Evolutionary conservation across 2,113 vertebrate species (phyloP).

Genomic region (Upupa epops): DNA sequence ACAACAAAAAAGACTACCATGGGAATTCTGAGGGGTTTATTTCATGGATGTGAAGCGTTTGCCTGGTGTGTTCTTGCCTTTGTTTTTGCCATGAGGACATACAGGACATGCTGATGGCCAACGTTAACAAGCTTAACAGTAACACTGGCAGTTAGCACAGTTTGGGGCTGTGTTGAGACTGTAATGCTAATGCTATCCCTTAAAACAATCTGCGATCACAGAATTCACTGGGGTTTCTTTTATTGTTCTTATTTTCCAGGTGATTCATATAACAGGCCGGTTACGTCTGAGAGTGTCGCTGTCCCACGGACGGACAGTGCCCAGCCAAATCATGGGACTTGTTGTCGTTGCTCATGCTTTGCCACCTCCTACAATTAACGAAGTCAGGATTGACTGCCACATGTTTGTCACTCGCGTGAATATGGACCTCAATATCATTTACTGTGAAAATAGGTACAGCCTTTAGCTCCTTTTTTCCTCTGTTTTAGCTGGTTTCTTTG

Average conservation of each 20-base stretch:
- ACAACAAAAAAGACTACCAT: background rate
- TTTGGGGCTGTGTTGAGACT: slow-evolving; percentile 10
- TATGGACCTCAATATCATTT: slow-evolving; percentile 99
- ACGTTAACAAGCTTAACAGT: slow-evolving; percentile 47
- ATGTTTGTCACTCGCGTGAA: slow-evolving; percentile 99
- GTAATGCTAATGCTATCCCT: slow-evolving; percentile 25
- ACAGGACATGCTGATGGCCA: slow-evolving; percentile 22
- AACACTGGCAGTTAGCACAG: slow-evolving; percentile 17
- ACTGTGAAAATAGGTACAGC: slow-evolving; percentile 98
- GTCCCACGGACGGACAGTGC: slow-evolving; percentile 90
- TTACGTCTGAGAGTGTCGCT: slow-evolving; percentile 92
- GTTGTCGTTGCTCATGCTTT: slow-evolving; percentile 96
- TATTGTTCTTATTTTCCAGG: slow-evolving; percentile 79
- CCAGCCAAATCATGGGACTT: slow-evolving; percentile 96
- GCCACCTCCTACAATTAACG: slow-evolving; percentile 97
- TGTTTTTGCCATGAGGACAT: slow-evolving; percentile 39
- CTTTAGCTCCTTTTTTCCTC: slow-evolving; percentile 47
- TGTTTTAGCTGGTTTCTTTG: slow-evolving; percentile 9
- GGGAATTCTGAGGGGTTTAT: slow-evolving; percentile 2
- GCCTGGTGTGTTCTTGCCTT: slow-evolving; percentile 33
- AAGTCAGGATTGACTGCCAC: slow-evolving; percentile 99
- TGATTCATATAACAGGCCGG: slow-evolving; percentile 96
- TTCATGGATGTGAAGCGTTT: slow-evolving; percentile 42
- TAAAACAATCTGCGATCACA: slow-evolving; percentile 31
- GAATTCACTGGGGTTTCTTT: slow-evolving; percentile 55